phyloP scores from a whole-genome alignment of 2,113 vertebrate species.

The Coregonus clupeaformis region DNA sequence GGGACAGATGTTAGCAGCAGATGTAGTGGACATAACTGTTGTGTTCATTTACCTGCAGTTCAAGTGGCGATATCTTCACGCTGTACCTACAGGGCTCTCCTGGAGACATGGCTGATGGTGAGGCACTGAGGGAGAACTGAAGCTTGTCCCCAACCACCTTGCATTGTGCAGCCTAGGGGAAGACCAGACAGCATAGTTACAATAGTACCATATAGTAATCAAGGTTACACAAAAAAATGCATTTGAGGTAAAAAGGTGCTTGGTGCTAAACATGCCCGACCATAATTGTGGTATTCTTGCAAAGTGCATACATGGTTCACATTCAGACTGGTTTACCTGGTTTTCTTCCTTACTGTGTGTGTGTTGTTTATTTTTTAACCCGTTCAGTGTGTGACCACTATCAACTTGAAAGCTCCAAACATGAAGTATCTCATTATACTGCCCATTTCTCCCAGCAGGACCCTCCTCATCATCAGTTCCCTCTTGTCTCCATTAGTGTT shows the following conservation, averaged over 20 bases:
- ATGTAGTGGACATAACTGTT: neutral
- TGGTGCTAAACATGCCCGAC: neutral
- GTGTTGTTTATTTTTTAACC: neutral
- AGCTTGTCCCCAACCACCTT: slow-evolving; percentile 79
- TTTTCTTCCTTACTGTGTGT: neutral
- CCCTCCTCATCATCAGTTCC: slow-evolving; percentile 15
- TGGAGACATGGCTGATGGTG: neutral
- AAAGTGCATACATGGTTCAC: neutral
- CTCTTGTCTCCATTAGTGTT: slow-evolving; percentile 33
- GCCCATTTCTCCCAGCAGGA: slow-evolving; percentile 33
- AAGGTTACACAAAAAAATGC: neutral
- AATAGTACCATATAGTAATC: neutral
- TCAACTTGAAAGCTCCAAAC: slow-evolving; percentile 23
- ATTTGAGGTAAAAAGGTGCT: neutral
- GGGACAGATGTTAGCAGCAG: neutral
- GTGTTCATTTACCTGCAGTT: slow-evolving; percentile 81
- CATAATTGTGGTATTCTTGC: neutral
- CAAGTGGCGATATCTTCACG: slow-evolving; percentile 78
- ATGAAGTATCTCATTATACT: slow-evolving; percentile 17
- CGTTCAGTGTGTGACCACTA: slow-evolving; percentile 9
- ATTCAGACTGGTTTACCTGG: no score
- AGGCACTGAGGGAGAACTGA: slow-evolving; percentile 74
- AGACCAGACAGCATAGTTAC: slow-evolving; percentile 29
- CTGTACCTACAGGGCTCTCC: slow-evolving; percentile 66
- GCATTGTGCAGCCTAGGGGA: slow-evolving; percentile 80